Evolutionary conservation across 2,888 invertebrate genomes (phyloP).

Genomic region (Exocentrus adspersus): DNA sequence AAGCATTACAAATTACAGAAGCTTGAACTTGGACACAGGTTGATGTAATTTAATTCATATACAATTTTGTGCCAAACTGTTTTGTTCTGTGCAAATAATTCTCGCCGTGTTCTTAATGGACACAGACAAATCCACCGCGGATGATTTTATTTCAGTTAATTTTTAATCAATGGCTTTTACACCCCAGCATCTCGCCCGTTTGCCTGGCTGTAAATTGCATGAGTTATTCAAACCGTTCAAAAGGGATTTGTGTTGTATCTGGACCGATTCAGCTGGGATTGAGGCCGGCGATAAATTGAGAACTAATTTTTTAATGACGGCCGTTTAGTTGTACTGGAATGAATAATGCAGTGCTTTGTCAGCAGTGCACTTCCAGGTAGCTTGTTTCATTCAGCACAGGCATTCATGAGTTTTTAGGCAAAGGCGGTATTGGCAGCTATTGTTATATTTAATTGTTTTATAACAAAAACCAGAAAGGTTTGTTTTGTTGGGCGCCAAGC

Average conservation of each 20-base stretch:
- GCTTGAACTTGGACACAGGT: no score
- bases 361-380: neutral
- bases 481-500: no score
- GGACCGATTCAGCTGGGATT: constrained; percentile 8
- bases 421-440: no score
- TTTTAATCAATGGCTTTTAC: neutral
- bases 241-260: constrained; percentile 21
- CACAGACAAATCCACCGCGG: neutral
- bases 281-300: constrained; percentile 14
- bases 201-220: constrained; percentile 8
- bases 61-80: no score
- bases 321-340: constrained; percentile 16
- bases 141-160: constrained; percentile 2
- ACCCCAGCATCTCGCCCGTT: neutral
- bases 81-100: neutral
- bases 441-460: no score
- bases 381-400: neutral
- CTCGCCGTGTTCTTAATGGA: neutral
- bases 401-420: no score
- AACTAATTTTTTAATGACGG: constrained; percentile 18
- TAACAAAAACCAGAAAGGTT: no score
- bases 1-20: no score
- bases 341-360: neutral
- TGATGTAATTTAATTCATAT: no score
- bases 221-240: constrained; percentile 23